phyloP scores from a whole-genome alignment of 2,113 vertebrate species.

The Malurus alboscapulatus region DNA sequence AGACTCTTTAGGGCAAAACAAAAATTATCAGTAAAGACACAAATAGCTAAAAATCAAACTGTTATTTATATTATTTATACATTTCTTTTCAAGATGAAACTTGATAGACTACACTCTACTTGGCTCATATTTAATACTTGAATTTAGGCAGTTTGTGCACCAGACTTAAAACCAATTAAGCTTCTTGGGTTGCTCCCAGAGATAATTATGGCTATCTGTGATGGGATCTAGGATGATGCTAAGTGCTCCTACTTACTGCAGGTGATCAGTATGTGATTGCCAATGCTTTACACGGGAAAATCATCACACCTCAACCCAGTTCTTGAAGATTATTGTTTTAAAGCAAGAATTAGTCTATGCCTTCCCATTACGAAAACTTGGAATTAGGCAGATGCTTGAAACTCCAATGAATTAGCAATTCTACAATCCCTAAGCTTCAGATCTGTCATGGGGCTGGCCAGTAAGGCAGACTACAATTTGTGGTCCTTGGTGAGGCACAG shows the following conservation, averaged over 20 bases:
- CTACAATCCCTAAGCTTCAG: not conserved
- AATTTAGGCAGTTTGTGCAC: not conserved
- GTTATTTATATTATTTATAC: not conserved
- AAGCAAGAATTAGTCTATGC: not conserved
- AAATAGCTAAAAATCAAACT: not conserved
- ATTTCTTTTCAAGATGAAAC: not conserved
- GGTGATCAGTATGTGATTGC: not conserved
- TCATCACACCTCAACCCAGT: not conserved
- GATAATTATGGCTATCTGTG: not conserved
- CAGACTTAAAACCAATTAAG: not conserved
- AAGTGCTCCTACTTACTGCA: not conserved
- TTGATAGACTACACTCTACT: not conserved
- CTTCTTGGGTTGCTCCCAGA: not conserved
- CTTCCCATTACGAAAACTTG: not conserved
- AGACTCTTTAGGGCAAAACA: slow-evolving; percentile 73
- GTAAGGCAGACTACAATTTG: not conserved
- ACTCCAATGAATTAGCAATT: not conserved
- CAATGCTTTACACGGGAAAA: not conserved
- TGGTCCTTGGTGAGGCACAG: not conserved
- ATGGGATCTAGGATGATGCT: not conserved
- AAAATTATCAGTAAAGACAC: not conserved
- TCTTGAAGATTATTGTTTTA: not conserved
- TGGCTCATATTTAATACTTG: not conserved
- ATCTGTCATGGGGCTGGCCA: not conserved
- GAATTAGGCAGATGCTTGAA: not conserved